Evolutionary conservation across 2,113 vertebrate genomes (phyloP).

Genomic region (Corythornis madagascariensis): DNA sequence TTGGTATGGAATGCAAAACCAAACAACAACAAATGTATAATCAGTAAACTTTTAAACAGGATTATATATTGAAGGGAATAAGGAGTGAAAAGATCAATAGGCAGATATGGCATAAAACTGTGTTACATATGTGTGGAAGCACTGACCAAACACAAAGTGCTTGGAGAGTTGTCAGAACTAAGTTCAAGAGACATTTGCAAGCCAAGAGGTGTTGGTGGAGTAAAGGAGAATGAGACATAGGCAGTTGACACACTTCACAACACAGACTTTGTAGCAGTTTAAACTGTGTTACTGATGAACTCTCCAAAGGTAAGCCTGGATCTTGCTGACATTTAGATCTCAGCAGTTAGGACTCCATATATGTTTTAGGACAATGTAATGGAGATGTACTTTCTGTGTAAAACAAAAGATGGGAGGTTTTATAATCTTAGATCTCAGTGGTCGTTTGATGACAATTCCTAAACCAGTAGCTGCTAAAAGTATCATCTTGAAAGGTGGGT

Average conservation of each 20-base stretch:
- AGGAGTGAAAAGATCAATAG: accelerated
- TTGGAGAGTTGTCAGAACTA: background rate
- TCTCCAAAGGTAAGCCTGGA: background rate
- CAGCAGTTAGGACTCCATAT: background rate
- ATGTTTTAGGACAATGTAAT: background rate
- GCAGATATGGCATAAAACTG: background rate
- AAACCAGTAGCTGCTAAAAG: background rate
- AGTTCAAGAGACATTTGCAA: background rate
- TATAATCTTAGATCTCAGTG: background rate
- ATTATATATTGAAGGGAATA: background rate
- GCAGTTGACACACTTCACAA: background rate
- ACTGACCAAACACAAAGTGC: background rate
- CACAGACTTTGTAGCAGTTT: background rate
- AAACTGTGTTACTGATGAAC: background rate
- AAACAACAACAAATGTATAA: no score
- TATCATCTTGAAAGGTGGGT: background rate
- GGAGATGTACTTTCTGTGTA: background rate
- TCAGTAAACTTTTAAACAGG: no score
- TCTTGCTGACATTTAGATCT: background rate
- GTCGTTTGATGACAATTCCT: background rate
- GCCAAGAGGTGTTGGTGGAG: background rate
- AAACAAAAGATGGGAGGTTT: background rate
- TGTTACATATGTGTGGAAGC: background rate
- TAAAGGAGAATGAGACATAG: background rate
- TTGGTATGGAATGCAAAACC: no score